Base-by-base conservation (phyloP, 2,888 invertebrate genomes). In the Drosophila anomalipes region DNA sequence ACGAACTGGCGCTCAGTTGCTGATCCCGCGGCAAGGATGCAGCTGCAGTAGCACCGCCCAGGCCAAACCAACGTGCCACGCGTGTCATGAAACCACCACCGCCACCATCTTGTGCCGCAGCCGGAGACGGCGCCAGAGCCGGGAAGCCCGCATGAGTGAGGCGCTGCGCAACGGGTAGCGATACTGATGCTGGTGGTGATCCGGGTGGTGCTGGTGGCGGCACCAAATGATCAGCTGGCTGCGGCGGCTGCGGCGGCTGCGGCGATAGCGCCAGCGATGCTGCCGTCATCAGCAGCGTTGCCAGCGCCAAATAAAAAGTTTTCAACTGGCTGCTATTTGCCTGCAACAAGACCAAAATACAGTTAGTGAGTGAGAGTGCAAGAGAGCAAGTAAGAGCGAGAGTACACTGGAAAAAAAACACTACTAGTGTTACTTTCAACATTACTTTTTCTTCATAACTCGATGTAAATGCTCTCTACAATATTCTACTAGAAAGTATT, bases 51-150 rank as follows among this genome's bases (percentile, higher is more conserved):
- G 60, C 82, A 12, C 73, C 85, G 2, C 91, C 91, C 69, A 91
- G 86, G 26, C 93, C 93, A 78, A 94, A 93, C 93, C 93, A 94
- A 62, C 93, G 88, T 32, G 93, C 93, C 66, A 94, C 91, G 58
- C 93, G 90, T 64, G 92, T 92, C 92, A 93, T 93, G 72, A 93
- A 91, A 0, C 76, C 30, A 30, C 93, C 92, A 0, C 66, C 47
- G 0, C 76, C 30, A 30, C 22, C 16, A 16, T 44, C n/a, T 2
- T 41, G 44, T 5, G n/a, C n/a, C 28, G 30, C 7, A 14, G 57
- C 28, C n/a, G 30, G 4, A 28, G 39, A 70, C 30, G 41, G 71
- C 0, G 67, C 56, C 2, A 70, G 33, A 33, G 67, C 72, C 10
- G 79, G 26, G 54, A 70, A 81, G 41, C 79, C 74, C 1, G 79